These are phyloP conservation scores for Plagiodera versicolora DNA, from an alignment of 2,888 invertebrate species.

Conservation along the genomic window DNA sequence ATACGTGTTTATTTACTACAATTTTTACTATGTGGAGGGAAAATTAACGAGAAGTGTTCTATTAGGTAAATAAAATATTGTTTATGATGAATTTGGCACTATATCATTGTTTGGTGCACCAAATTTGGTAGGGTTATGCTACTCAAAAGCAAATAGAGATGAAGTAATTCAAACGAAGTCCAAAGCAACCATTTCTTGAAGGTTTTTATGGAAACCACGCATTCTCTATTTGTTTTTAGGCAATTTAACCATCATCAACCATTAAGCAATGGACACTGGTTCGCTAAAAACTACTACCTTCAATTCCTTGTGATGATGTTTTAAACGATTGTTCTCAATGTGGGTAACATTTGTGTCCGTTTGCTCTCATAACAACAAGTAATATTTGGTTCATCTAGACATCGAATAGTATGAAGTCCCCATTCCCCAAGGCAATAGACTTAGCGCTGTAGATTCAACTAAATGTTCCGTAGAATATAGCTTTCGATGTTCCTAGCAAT, in stretches of 20 bases:
- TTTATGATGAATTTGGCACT: constrained; percentile 41
- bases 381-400: constrained; percentile 24
- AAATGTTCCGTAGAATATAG: constrained; percentile 35
- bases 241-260: constrained; percentile 19
- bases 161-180: no score
- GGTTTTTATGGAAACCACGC: no score
- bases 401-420: constrained; percentile 15
- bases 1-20: constrained; percentile 43
- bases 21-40: constrained; percentile 44
- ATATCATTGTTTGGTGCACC: constrained; percentile 41
- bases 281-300: not conserved
- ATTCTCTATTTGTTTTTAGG: not conserved
- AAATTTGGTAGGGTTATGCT: constrained; percentile 31
- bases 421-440: constrained; percentile 8
- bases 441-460: no score
- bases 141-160: not conserved
- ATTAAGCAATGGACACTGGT: constrained; percentile 27
- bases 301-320: not conserved
- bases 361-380: constrained; percentile 26
- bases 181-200: no score
- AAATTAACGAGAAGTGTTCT: constrained; percentile 42
- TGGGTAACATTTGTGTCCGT: constrained; percentile 23
- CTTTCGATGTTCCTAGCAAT: constrained; percentile 38
- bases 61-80: constrained; percentile 44
- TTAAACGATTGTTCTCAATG: not conserved